A percentile compares a stretch with the other conserved stretches of the same genome.
Conservation (phyloP, 2,113 vertebrate species). For the Hypomesus transpacificus region DNA sequence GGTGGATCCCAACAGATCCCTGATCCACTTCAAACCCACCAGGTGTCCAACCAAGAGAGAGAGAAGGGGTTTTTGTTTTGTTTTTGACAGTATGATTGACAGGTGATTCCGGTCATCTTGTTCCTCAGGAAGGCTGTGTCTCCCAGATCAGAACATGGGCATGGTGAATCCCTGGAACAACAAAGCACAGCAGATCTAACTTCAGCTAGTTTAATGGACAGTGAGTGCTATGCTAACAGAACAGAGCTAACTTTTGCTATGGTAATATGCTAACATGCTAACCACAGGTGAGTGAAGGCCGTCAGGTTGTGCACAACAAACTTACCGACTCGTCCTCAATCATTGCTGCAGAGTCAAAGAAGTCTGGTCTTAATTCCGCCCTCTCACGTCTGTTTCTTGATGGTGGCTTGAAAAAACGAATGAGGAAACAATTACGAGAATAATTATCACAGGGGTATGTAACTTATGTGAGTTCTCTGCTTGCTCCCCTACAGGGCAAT, state of each 20-base stretch:
- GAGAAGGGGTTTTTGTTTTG: slow-evolving; percentile 27
- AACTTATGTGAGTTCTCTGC: not conserved
- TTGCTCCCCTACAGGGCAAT: not conserved
- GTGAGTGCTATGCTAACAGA: not conserved
- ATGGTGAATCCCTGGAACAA: slow-evolving; percentile 91
- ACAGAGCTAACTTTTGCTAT: no score
- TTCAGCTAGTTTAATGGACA: not conserved
- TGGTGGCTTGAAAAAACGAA: slow-evolving; percentile 78
- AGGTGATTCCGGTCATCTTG: slow-evolving; percentile 70
- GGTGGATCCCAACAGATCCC: slow-evolving; percentile 27
- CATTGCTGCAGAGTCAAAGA: slow-evolving; percentile 98
- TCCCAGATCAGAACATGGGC: slow-evolving; percentile 94
- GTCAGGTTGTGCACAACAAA: not conserved
- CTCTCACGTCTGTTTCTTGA: slow-evolving; percentile 96
- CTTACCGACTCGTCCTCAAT: slow-evolving; percentile 98
- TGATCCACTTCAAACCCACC: slow-evolving; percentile 29
- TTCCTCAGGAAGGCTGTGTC: slow-evolving; percentile 70
- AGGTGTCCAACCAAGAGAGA: slow-evolving; percentile 45
- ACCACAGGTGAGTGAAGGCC: no score
- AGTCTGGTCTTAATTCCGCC: slow-evolving; percentile 97
- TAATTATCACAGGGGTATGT: not conserved
- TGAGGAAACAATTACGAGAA: not conserved
- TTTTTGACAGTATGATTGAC: slow-evolving; percentile 78
- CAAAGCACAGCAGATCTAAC: slow-evolving; percentile 8
- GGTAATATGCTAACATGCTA: no score